Conservation (phyloP, 2,113 vertebrate genomes). For the Antechinus stuartii region DNA sequence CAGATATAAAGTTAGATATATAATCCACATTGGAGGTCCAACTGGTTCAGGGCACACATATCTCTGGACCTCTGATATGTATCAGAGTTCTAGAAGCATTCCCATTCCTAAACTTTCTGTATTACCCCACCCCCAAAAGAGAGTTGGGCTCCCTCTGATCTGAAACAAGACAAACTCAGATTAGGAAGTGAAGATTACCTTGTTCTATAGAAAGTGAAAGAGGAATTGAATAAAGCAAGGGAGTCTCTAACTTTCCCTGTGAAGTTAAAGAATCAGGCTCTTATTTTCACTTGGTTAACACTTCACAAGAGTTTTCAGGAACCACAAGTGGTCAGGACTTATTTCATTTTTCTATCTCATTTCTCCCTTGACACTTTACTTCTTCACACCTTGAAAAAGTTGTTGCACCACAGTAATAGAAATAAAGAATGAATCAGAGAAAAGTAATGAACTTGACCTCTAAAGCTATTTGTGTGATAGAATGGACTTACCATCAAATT, state of each 20-base stretch:
- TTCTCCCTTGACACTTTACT: not conserved
- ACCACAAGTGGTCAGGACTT: not conserved
- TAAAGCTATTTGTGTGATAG: not conserved
- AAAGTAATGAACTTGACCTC: not conserved
- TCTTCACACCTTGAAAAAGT: not conserved
- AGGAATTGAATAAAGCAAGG: conserved; percentile 71
- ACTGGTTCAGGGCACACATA: not conserved
- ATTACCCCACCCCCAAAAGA: not conserved
- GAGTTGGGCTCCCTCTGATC: conserved; percentile 14
- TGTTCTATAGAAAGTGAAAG: conserved; percentile 75
- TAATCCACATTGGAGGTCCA: not conserved
- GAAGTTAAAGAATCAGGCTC: conserved; percentile 1
- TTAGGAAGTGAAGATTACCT: conserved; percentile 73
- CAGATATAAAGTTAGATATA: not conserved
- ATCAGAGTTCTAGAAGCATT: conserved; percentile 9
- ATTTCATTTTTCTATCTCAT: not conserved
- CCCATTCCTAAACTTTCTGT: conserved; percentile 13
- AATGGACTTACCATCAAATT: not conserved
- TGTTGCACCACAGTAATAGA: not conserved
- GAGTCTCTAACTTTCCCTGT: not conserved
- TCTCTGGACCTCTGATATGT: not conserved
- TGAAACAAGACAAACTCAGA: conserved; percentile 47
- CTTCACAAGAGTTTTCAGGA: not conserved
- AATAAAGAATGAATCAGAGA: not conserved
- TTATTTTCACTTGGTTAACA: conserved; percentile 41